Percentiles rank a stretch among this genome's conserved stretches.
Conservation (phyloP, 2,888 invertebrate genomes). For the Hirtodrosophila duncani region DNA sequence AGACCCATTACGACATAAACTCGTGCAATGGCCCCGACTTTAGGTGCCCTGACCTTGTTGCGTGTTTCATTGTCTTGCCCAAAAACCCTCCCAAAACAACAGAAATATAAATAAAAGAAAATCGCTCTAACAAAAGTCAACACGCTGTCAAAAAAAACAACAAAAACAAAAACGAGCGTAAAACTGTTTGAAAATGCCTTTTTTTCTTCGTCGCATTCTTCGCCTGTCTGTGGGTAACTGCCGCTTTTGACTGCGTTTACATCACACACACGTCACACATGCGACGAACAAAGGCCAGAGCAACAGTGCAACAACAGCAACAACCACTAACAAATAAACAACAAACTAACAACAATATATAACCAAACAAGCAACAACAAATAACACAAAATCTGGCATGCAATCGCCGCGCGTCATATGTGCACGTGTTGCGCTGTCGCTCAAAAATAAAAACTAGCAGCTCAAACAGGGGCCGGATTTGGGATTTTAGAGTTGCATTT, state of each 20-base stretch:
- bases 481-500: no score
- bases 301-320: slow-evolving; percentile 1
- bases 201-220: slow-evolving; percentile 11
- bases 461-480: no score
- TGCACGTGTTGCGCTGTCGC: slow-evolving; percentile 67
- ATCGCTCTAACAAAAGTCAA: no score
- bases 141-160: no score
- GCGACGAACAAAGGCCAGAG: slow-evolving; percentile 43
- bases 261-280: no score
- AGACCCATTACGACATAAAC: slow-evolving; percentile 56
- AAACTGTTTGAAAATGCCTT: no score
- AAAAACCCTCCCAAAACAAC: slow-evolving; percentile 11
- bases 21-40: slow-evolving; percentile 39
- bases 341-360: not conserved
- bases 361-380: slow-evolving; percentile 20
- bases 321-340: slow-evolving; percentile 5
- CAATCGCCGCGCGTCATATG: slow-evolving; percentile 31
- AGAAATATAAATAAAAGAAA: no score
- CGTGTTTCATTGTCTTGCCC: slow-evolving; percentile 42
- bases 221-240: slow-evolving; percentile 31
- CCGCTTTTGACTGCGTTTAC: slow-evolving; percentile 62
- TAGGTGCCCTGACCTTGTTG: slow-evolving; percentile 65
- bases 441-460: no score
- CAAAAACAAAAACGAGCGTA: no score
- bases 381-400: slow-evolving; percentile 36